phyloP scores from a whole-genome alignment of 1,140 invertebrate genomes.

The Drosophila repletoides region DNA sequence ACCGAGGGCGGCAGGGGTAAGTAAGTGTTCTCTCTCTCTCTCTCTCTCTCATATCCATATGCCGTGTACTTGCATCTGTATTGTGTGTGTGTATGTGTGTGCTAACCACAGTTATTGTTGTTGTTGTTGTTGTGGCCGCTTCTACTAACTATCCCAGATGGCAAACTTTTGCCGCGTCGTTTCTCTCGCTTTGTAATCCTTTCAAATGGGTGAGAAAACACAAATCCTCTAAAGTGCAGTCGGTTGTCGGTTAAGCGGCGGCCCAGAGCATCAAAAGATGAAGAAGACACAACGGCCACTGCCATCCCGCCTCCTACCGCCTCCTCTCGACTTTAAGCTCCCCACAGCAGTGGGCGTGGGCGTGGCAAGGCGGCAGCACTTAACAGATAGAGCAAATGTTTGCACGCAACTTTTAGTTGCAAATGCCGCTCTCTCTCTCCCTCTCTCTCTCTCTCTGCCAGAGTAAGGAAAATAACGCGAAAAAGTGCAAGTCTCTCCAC shows the following conservation, averaged over 20 bases:
- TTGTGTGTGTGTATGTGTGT: constrained; percentile 22
- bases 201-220: constrained; percentile 78
- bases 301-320: background rate
- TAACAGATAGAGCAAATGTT: constrained; percentile 70
- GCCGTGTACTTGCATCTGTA: constrained; percentile 37
- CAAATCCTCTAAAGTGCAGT: constrained; percentile 77
- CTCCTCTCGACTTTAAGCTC: too few species aligned
- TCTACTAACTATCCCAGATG: constrained; percentile 27
- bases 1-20: constrained; percentile 81
- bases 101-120: constrained; percentile 5
- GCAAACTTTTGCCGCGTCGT: constrained; percentile 41
- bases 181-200: constrained; percentile 65
- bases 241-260: constrained; percentile 60
- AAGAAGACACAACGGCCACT: constrained; percentile 32
- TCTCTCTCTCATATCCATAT: constrained; percentile 44
- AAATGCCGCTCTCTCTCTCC: constrained; percentile 30
- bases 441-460: too few species aligned
- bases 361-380: constrained; percentile 36
- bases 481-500: background rate
- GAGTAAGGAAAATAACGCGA: too few species aligned
- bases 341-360: background rate
- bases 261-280: constrained; percentile 16
- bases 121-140: constrained; percentile 23
- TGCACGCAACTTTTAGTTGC: constrained; percentile 74
- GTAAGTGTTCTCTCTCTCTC: constrained; percentile 68